Evolutionary conservation across 2,888 invertebrate species (phyloP), one percentile per base, ranked within the genome.

Genomic region (Caenorhabditis sp.): DNA sequence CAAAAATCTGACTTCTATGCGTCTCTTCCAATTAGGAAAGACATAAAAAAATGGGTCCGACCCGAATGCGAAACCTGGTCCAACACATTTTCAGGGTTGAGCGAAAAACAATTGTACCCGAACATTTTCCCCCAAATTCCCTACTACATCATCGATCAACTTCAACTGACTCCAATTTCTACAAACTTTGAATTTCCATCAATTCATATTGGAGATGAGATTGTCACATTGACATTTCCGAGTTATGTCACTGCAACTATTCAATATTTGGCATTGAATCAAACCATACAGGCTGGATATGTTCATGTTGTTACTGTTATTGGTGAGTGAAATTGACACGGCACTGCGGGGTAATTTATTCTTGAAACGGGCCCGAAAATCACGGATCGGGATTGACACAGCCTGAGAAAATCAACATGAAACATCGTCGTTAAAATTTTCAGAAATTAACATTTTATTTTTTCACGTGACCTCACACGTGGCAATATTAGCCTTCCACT

Each of bases 181-280:
- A n/a, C 54, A n/a, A 57, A 63, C 21, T 31, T 73, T 3, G 65
- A 64, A 1, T 77, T 79, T 55, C 79, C 79, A 6, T 54, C 59
- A n/a, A 66, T 76, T 49, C 75, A 75, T 51, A 72, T 79, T 8
- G 79, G 79, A 0, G 79, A 79, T 36, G 79, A 79, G 58, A 60
- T 79, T 0, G 79, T 76, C 2, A 68, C 70, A 19, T 49, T 79
- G 23, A 70, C 75, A 26, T 77, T 71, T 23, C 69, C 74, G 6
- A 65, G 23, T 19, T 76, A 67, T 60, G 62, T 67, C 10, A 69
- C 74, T 17, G 76, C 74, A 27, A 57, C 69, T 1, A 50, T 76
- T 1, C 61, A 74, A 24, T 58, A 62, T 17, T 2, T 76, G 0
- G 50, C 54, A 8, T 43, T 76, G 1, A 51, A 50, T 24, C 31